Percentiles rank a stretch among this genome's conserved stretches.
These are phyloP conservation scores for Enhydra lutris DNA, from an alignment of 2,113 vertebrate species.

Conservation along the genomic window DNA sequence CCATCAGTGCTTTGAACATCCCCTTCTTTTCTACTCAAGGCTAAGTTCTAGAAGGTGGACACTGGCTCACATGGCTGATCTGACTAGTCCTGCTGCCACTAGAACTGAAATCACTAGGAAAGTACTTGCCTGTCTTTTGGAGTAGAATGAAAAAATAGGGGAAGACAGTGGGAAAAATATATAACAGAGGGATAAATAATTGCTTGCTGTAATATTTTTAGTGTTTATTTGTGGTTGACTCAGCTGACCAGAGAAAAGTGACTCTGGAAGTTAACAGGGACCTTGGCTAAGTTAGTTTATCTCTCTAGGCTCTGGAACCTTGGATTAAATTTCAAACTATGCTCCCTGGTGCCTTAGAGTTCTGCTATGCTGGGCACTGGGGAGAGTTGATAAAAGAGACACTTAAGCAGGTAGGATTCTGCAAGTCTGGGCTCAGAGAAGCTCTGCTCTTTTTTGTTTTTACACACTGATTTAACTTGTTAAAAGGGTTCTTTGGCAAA, in stretches of 20 bases:
- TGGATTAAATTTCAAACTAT: not conserved
- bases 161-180: not conserved
- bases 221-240: conserved; percentile 24
- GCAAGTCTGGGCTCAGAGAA: not conserved
- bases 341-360: not conserved
- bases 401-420: not conserved
- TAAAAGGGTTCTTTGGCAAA: not conserved
- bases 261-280: not conserved
- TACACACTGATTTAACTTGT: not conserved
- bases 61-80: not conserved
- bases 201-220: not conserved
- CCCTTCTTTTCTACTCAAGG: not conserved
- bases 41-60: not conserved
- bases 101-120: not conserved
- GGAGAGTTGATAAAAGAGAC: not conserved
- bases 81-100: not conserved
- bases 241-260: not conserved
- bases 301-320: not conserved
- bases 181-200: not conserved
- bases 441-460: not conserved
- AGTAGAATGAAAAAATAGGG: not conserved
- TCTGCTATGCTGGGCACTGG: not conserved
- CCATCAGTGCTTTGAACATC: not conserved
- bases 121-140: not conserved
- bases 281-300: not conserved